Conservation (phyloP, 2,113 vertebrate species). For the Taxidea taxus region DNA sequence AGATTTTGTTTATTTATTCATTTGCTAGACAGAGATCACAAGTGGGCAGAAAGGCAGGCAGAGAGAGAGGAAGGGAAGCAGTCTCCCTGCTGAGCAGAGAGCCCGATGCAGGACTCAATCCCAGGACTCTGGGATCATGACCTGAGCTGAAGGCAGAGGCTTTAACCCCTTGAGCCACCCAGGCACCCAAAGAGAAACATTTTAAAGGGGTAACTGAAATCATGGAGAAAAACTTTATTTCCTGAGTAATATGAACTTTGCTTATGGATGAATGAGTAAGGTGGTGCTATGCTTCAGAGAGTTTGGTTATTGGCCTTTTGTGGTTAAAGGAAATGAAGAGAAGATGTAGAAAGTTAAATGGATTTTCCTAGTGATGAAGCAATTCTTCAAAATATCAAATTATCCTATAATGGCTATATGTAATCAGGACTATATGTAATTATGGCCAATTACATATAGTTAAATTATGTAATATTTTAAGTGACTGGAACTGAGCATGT, state of each 20-base stretch:
- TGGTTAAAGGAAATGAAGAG: background rate
- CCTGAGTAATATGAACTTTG: background rate
- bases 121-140: no score
- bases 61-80: no score
- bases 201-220: background rate
- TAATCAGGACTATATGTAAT: background rate
- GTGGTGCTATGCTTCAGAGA: background rate
- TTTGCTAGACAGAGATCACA: no score
- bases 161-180: no score
- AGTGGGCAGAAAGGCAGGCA: no score
- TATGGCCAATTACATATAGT: background rate
- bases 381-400: background rate
- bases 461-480: background rate
- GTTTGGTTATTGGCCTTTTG: background rate
- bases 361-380: slow-evolving; percentile 35
- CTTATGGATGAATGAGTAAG: background rate
- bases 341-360: background rate
- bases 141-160: no score
- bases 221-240: slow-evolving; percentile 25
- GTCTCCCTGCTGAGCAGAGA: no score
- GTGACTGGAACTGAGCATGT: background rate
- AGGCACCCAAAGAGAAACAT: background rate
- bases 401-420: background rate
- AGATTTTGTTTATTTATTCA: no score
- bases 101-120: no score